Percentiles rank a stretch among this genome's conserved stretches.
phyloP scores from a whole-genome alignment of 2,888 invertebrate species.

The Ectemnius cavifrons region DNA sequence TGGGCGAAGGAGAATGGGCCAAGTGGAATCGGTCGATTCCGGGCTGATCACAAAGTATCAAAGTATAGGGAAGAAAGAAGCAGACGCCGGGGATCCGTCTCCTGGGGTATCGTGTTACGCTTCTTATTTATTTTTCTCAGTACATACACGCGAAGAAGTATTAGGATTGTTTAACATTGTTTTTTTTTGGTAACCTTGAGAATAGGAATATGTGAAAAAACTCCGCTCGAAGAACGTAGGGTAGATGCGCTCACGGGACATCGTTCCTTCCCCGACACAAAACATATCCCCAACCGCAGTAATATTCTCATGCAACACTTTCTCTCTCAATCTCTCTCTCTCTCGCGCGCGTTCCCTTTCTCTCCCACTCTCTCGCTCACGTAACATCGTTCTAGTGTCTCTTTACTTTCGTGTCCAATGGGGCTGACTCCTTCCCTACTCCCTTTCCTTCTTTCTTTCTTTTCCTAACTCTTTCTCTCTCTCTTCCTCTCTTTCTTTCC shows the following conservation, averaged over 20 bases:
- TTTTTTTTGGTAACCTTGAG: conserved; percentile 5
- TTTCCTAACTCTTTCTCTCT: neutral
- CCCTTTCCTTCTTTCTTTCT: neutral
- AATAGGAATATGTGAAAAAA: conserved; percentile 8
- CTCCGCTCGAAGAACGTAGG: conserved; percentile 7
- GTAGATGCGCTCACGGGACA: neutral
- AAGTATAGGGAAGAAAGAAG: too few relatives aligned
- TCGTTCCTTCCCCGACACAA: neutral
- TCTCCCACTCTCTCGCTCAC: neutral
- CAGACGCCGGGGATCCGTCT: too few relatives aligned
- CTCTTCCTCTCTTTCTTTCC: conserved; percentile 10
- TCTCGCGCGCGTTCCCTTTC: too few relatives aligned
- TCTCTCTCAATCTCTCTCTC: too few relatives aligned
- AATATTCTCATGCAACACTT: too few relatives aligned
- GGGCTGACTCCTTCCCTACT: conserved; percentile 18
- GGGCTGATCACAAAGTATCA: too few relatives aligned
- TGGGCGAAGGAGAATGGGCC: too few relatives aligned
- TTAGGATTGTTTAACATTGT: conserved; percentile 8
- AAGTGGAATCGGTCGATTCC: too few relatives aligned
- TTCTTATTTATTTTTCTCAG: conserved; percentile 9
- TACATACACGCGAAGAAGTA: conserved; percentile 9
- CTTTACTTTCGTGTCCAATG: conserved; percentile 7
- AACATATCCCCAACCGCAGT: too few relatives aligned
- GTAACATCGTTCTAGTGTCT: conserved; percentile 4
- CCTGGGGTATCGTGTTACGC: conserved; percentile 4